phyloP scores from a whole-genome alignment of 2,113 vertebrate genomes.

The Mus musculus region DNA sequence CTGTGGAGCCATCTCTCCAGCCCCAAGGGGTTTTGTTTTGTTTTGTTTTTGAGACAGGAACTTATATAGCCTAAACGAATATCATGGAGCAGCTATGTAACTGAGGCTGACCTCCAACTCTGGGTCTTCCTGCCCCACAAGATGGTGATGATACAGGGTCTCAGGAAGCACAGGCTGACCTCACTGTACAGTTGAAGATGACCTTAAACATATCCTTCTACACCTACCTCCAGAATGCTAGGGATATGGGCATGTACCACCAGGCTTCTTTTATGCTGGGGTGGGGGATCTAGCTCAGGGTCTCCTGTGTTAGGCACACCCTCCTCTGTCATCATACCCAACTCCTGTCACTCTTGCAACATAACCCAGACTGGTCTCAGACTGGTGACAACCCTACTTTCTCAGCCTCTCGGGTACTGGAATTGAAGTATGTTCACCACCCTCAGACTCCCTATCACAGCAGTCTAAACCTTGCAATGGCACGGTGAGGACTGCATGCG shows the following conservation, averaged over 20 bases:
- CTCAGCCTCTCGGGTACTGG: not conserved
- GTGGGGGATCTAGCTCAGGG: not conserved
- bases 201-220: not conserved
- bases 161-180: not conserved
- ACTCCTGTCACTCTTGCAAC: not conserved
- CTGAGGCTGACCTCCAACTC: not conserved
- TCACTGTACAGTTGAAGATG: not conserved
- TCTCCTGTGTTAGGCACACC: not conserved
- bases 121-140: not conserved
- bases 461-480: too few relatives aligned
- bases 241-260: not conserved
- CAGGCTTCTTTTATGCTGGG: not conserved
- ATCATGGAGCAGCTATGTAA: not conserved
- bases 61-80: not conserved
- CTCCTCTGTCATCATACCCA: not conserved
- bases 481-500: not conserved
- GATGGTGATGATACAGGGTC: accelerated
- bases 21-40: not conserved
- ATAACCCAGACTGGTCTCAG: not conserved
- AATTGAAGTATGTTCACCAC: not conserved
- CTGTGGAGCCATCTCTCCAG: not conserved
- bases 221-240: not conserved
- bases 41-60: not conserved
- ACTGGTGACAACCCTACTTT: not conserved
- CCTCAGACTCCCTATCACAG: not conserved